Conservation (phyloP, 1,140 invertebrate genomes). For the Anoplolepis gracilipes region DNA sequence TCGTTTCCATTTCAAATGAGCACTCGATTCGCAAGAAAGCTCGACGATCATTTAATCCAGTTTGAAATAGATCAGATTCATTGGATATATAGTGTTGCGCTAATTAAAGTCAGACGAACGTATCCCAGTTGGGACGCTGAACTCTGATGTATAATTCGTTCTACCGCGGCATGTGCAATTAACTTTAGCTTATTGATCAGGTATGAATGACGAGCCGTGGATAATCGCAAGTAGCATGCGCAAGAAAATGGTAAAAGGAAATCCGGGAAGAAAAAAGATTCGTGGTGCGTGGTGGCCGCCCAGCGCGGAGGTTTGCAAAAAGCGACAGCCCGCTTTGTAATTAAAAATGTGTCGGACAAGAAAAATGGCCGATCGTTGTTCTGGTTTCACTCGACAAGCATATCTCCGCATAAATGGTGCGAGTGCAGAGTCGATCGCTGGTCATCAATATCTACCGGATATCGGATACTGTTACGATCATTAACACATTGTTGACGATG, state of each 20-base stretch:
- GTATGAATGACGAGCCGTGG: conserved; percentile 59
- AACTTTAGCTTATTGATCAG: conserved; percentile 61
- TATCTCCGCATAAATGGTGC: conserved; percentile 41
- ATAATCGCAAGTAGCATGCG: conserved; percentile 47
- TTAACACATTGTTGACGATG: conserved; percentile 47
- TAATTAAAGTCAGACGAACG: conserved; percentile 54
- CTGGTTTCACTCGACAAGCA: conserved; percentile 34
- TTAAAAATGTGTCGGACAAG: conserved; percentile 35
- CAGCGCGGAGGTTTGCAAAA: conserved; percentile 5
- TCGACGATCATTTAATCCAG: conserved; percentile 45
- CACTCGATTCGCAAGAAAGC: conserved; percentile 57
- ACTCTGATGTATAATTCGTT: conserved; percentile 58
- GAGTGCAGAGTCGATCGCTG: conserved; percentile 27
- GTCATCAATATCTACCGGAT: conserved; percentile 45
- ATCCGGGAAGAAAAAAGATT: conserved; percentile 55
- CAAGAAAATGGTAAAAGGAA: conserved; percentile 54
- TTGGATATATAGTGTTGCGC: conserved; percentile 38
- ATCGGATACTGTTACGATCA: conserved; percentile 45
- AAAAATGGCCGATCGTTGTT: conserved; percentile 28
- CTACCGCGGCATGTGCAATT: conserved; percentile 48
- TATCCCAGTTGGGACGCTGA: conserved; percentile 36
- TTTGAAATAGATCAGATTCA: conserved; percentile 52
- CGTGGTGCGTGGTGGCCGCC: background rate
- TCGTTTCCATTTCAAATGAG: conserved; percentile 61
- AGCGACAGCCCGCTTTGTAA: conserved; percentile 9